Evolutionary conservation across 1,140 invertebrate genomes (phyloP).

Genomic region (Drosophila jambulina): DNA sequence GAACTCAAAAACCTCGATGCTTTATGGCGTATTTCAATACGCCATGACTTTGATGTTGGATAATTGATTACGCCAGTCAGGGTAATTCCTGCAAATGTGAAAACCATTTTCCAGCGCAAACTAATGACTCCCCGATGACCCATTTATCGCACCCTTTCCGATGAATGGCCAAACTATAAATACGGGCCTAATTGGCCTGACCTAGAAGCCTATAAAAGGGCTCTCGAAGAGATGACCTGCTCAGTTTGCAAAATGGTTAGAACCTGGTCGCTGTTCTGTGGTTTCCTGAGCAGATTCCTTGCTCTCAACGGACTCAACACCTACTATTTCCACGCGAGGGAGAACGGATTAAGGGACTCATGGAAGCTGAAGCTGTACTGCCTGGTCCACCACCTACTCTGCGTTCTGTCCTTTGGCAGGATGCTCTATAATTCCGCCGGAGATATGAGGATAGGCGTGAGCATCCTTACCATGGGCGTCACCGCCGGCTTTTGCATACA

Average conservation of each 20-base stretch:
- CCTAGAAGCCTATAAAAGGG: slow-evolving; percentile 23
- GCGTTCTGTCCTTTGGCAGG: slow-evolving; percentile 3
- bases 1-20: background rate
- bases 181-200: slow-evolving; percentile 22
- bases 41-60: slow-evolving; percentile 15
- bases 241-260: slow-evolving; percentile 19
- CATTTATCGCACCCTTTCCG: slow-evolving; percentile 8
- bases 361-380: slow-evolving; percentile 18
- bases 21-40: background rate
- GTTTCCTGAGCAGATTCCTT: slow-evolving; percentile 22
- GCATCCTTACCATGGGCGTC: slow-evolving; percentile 19
- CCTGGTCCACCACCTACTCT: slow-evolving; percentile 32
- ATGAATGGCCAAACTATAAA: slow-evolving; percentile 20
- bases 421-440: slow-evolving; percentile 23
- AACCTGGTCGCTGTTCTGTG: slow-evolving; percentile 5
- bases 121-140: slow-evolving; percentile 19
- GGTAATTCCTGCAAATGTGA: slow-evolving; percentile 8
- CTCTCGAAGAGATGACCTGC: background rate
- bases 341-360: background rate
- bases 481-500: background rate
- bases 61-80: slow-evolving; percentile 18
- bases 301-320: slow-evolving; percentile 40
- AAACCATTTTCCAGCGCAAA: slow-evolving; percentile 25
- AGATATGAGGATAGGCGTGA: slow-evolving; percentile 21
- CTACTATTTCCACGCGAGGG: slow-evolving; percentile 9